These are phyloP conservation scores for Orthonevra nobilis DNA, from an alignment of 2,888 invertebrate genomes.

Conservation along the genomic window DNA sequence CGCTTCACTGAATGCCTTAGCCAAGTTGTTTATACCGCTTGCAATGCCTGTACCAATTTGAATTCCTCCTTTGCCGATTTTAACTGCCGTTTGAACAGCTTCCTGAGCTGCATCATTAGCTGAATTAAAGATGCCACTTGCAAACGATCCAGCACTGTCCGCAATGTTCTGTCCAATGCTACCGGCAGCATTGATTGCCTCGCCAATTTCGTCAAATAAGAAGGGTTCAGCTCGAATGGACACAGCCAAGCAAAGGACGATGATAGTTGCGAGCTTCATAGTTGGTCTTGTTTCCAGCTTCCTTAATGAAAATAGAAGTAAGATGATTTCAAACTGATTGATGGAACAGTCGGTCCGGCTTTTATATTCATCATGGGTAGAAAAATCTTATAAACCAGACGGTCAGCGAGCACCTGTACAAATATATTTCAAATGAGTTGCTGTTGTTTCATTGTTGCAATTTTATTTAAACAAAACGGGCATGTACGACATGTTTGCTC, in stretches of 20 bases:
- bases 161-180: constrained; percentile 2
- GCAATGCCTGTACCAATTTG: neutral
- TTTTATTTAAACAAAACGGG: no score
- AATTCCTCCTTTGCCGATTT: no score
- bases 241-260: constrained; percentile 39
- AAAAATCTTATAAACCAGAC: no score
- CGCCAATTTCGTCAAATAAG: neutral
- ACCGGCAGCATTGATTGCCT: constrained; percentile 4
- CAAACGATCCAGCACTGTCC: constrained; percentile 13
- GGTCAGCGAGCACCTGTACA: no score
- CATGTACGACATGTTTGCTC: no score
- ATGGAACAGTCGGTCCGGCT: neutral
- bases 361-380: constrained; percentile 27
- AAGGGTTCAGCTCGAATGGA: constrained; percentile 9
- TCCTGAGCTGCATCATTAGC: neutral
- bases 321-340: constrained; percentile 45
- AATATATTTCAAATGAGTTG: no score
- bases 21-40: neutral
- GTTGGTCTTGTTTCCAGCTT: neutral
- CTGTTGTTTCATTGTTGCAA: no score
- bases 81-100: neutral
- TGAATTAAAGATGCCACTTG: neutral
- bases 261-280: constrained; percentile 44
- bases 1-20: neutral
- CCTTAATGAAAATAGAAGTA: constrained; percentile 17